Conservation (phyloP, 2,797 vertebrate genomes). For the Bovichtus diacanthus region DNA sequence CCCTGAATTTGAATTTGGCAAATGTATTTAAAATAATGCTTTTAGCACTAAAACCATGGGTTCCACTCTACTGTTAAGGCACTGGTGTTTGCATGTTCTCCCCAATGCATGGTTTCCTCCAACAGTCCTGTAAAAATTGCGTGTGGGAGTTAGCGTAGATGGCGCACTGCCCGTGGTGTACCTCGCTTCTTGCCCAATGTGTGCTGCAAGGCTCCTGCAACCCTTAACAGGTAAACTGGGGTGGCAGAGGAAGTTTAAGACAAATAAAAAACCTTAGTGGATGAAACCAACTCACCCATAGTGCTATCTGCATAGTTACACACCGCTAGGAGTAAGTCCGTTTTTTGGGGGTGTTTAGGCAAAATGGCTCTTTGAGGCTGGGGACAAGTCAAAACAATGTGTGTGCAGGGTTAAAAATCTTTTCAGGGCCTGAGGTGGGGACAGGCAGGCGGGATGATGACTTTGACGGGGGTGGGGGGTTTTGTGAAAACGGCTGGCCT, state of each 20-base stretch:
- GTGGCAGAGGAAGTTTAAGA: neutral
- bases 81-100: neutral
- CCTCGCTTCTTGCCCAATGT: neutral
- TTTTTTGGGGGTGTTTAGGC: neutral
- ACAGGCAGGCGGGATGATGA: constrained; percentile 42
- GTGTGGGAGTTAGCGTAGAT: too few species aligned
- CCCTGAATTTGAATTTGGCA: too few species aligned
- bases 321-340: neutral
- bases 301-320: neutral
- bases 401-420: constrained; percentile 20
- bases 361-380: neutral
- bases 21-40: too few species aligned
- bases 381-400: neutral
- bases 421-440: neutral
- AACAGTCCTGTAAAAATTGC: neutral
- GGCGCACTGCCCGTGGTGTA: neutral
- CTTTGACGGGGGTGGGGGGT: constrained; percentile 59
- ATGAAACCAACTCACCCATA: neutral
- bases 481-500: constrained; percentile 60
- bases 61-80: too few species aligned
- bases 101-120: neutral
- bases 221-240: neutral
- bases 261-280: neutral
- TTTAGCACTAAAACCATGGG: too few species aligned
- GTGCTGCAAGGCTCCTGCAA: too few species aligned